Conservation (phyloP, 2,888 invertebrate species). For the Phorcus lineatus region DNA sequence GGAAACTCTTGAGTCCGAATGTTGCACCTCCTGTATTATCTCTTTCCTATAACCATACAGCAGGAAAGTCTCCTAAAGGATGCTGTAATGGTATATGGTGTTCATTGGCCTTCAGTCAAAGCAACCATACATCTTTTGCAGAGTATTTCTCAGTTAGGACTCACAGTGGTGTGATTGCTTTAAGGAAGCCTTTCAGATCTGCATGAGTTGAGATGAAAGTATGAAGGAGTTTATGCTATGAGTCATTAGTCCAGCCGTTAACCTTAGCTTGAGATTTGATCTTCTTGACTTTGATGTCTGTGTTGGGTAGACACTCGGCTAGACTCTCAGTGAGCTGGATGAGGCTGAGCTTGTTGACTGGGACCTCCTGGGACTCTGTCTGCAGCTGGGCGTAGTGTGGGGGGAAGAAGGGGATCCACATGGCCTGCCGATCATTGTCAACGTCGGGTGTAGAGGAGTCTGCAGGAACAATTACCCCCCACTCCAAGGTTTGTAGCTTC, state of each 20-base stretch:
- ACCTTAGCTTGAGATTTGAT: neutral
- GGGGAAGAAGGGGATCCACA: conserved; percentile 1
- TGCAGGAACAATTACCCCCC: conserved; percentile 51
- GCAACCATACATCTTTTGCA: too few relatives aligned
- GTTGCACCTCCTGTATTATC: too few relatives aligned
- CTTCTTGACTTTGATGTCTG: conserved; percentile 28
- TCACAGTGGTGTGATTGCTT: too few relatives aligned
- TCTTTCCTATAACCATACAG: too few relatives aligned
- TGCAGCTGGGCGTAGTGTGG: conserved; percentile 48
- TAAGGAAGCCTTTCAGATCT: too few relatives aligned
- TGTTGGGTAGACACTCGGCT: conserved; percentile 40
- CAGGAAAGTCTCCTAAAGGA: too few relatives aligned
- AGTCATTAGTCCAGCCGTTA: neutral
- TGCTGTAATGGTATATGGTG: too few relatives aligned
- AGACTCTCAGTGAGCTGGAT: conserved; percentile 53
- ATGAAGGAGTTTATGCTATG: neutral
- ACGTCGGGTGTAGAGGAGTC: conserved; percentile 18
- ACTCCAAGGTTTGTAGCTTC: conserved; percentile 49
- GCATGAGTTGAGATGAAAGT: too few relatives aligned
- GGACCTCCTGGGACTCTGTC: neutral
- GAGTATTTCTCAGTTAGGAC: too few relatives aligned
- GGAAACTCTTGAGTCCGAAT: too few relatives aligned
- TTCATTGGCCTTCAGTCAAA: too few relatives aligned
- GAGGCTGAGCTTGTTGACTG: conserved; percentile 31
- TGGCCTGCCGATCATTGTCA: neutral